Base-by-base conservation (phyloP, 2,113 vertebrate species). In the Psilopogon haemacephalus region DNA sequence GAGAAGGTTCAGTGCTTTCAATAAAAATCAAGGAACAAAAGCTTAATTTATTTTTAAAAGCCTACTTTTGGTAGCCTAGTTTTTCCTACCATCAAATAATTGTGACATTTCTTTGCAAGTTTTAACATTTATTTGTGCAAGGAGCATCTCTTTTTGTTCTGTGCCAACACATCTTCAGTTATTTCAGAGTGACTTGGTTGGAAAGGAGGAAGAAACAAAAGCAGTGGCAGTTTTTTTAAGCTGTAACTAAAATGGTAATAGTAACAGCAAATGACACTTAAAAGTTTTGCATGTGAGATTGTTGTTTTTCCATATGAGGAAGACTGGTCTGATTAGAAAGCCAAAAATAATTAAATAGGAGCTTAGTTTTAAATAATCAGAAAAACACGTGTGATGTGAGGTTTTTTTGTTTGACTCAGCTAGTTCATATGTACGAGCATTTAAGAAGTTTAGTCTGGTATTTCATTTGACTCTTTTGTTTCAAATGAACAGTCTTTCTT, bases 401-500 rank as follows among this genome's bases (percentile, higher is more conserved):
- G 12, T 40, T 63, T 65, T 16, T 65, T 84, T 65, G 8, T 35
- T 50, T 50, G 70, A 37, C 4, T 78, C 30, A 52, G 11, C 20
- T 86, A 84, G 44, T 28, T 70, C 83, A 35, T 60, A n/a, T 8
- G 8, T 88, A 38, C 24, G 17, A 84, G 28, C 64, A 44, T 77
- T 64, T 81, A 86, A 63, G 37, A 32, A 94, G 69, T 35, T 79
- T 81, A 84, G 42, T 33, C 14, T 70, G n/a, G 6, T 86, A 72
- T 94, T 95, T 92, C 9, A 65, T 84, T 92, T 92, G n/a, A 81
- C 5, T 56, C 14, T 74, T 55, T 79, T 96, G 24, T 86, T 91
- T 82, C 48, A 87, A 89, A 26, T 7, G 84, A 89, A 26, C 8
- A 16, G 5, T 67, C 5, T 46, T 40, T 42, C 6, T 28, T 84